phyloP scores from a whole-genome alignment of 2,797 vertebrate species.

The Rhynchonycteris naso region DNA sequence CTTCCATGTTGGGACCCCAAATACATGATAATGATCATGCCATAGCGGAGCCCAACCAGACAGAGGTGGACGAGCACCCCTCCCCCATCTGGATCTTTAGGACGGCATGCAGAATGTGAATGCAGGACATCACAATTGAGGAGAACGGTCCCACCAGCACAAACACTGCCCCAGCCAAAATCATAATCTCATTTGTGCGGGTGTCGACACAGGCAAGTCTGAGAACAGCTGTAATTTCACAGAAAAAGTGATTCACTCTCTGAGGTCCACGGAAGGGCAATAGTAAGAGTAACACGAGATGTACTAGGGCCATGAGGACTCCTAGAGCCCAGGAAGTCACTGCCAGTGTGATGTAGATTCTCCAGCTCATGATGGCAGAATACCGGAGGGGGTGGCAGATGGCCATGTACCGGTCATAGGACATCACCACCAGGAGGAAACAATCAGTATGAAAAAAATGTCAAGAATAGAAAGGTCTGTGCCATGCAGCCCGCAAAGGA shows the following conservation, averaged over 20 bases:
- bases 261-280: conserved; percentile 68
- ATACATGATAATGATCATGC: conserved; percentile 74
- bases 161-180: conserved; percentile 48
- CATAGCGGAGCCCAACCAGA: conserved; percentile 77
- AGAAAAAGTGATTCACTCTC: conserved; percentile 74
- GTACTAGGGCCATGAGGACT: conserved; percentile 48
- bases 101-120: conserved; percentile 68
- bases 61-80: conserved; percentile 77
- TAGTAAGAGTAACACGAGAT: conserved; percentile 50
- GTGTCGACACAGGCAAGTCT: conserved; percentile 71
- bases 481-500: conserved; percentile 65
- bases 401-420: conserved; percentile 76
- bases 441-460: conserved; percentile 68
- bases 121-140: conserved; percentile 65
- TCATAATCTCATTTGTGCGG: conserved; percentile 49
- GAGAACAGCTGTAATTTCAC: conserved; percentile 74
- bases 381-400: conserved; percentile 75
- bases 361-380: conserved; percentile 61
- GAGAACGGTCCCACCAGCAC: conserved; percentile 70
- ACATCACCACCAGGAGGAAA: conserved; percentile 75
- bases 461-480: conserved; percentile 71
- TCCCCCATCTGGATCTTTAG: conserved; percentile 68
- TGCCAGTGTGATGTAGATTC: conserved; percentile 33
- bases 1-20: conserved; percentile 59
- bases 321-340: conserved; percentile 56